These are phyloP conservation scores for Drosophila prostipennis DNA, from an alignment of 2,888 invertebrate genomes.

Conservation along the genomic window DNA sequence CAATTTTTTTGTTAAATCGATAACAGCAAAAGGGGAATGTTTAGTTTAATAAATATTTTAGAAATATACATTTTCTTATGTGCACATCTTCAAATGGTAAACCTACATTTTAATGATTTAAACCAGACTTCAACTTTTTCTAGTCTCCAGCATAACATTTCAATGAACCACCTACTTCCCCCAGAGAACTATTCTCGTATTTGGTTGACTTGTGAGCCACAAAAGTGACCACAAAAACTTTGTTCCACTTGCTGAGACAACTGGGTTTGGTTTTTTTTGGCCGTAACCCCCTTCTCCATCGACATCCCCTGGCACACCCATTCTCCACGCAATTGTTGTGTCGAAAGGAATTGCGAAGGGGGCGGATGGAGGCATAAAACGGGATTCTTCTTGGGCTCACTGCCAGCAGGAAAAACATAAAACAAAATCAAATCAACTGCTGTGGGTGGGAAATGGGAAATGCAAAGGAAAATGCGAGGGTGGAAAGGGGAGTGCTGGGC, in stretches of 20 bases:
- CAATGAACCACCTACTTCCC: slow-evolving; percentile 5
- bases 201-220: slow-evolving; percentile 48
- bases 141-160: not conserved
- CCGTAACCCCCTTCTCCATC: slow-evolving; percentile 17
- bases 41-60: too few species aligned
- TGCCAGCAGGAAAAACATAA: slow-evolving; percentile 74
- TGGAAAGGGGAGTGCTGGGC: slow-evolving; percentile 22
- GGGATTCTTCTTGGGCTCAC: slow-evolving; percentile 42
- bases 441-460: slow-evolving; percentile 44
- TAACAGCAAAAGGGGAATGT: too few species aligned
- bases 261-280: not conserved
- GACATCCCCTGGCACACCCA: slow-evolving; percentile 18
- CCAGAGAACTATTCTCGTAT: slow-evolving; percentile 26
- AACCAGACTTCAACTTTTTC: not conserved
- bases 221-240: slow-evolving; percentile 70
- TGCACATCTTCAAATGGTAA: too few species aligned
- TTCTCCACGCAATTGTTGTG: slow-evolving; percentile 51
- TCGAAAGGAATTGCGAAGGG: slow-evolving; percentile 30
- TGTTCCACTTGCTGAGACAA: slow-evolving; percentile 42
- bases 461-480: slow-evolving; percentile 22
- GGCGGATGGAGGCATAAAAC: slow-evolving; percentile 36
- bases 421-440: slow-evolving; percentile 76
- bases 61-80: too few species aligned
- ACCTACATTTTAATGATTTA: not conserved
- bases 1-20: too few species aligned